Evolutionary conservation across 2,888 invertebrate species (phyloP).

Genomic region (Diplolepis rosae): DNA sequence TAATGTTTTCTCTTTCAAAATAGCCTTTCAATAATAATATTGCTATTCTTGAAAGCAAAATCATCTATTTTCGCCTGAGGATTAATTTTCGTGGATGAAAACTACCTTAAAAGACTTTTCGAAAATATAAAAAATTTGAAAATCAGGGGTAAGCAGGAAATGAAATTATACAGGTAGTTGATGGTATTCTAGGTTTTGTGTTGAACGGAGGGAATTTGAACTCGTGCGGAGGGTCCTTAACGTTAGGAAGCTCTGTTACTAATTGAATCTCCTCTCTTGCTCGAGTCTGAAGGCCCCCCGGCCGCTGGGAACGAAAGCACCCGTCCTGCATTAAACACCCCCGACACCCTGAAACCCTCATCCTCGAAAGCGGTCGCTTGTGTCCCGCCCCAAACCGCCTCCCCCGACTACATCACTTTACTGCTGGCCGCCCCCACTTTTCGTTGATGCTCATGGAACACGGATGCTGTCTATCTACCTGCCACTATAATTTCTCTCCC

Average conservation of each 20-base stretch:
- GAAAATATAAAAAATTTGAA: no score
- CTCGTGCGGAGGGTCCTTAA: slow-evolving; percentile 70
- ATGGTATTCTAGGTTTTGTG: not conserved
- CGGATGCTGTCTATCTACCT: slow-evolving; percentile 29
- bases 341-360: slow-evolving; percentile 70
- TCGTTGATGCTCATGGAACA: slow-evolving; percentile 24
- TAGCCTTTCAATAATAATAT: no score
- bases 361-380: slow-evolving; percentile 60
- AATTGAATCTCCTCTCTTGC: slow-evolving; percentile 73
- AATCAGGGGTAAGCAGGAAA: no score
- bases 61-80: no score
- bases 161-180: not conserved
- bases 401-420: slow-evolving; percentile 40
- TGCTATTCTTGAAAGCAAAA: no score
- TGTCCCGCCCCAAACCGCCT: slow-evolving; percentile 51
- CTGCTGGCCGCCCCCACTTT: slow-evolving; percentile 31
- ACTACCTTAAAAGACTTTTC: no score
- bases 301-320: slow-evolving; percentile 72
- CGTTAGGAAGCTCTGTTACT: slow-evolving; percentile 72
- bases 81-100: no score
- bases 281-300: slow-evolving; percentile 70
- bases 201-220: slow-evolving; percentile 40
- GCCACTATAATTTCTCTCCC: slow-evolving; percentile 18
- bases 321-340: slow-evolving; percentile 73
- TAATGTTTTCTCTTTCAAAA: no score